A percentile compares a stretch with the other conserved stretches of the same genome.
phyloP scores from a whole-genome alignment of 2,888 invertebrate genomes.

The Diadromus collaris region DNA sequence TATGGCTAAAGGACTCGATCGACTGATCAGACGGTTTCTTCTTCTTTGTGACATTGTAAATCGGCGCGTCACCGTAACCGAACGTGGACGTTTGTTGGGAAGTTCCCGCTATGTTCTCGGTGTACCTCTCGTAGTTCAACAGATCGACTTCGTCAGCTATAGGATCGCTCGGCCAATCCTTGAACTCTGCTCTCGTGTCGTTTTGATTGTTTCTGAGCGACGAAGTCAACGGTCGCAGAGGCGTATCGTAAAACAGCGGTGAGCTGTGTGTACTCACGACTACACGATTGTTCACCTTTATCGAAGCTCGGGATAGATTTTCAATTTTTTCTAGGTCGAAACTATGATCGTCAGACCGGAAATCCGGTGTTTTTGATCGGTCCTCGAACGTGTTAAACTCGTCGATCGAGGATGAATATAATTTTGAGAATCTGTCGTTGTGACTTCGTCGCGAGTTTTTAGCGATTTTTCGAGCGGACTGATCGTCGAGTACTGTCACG shows the following conservation, averaged over 20 bases:
- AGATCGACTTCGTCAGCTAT: constrained; percentile 71
- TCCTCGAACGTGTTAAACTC: background rate
- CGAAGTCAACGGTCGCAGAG: constrained; percentile 20
- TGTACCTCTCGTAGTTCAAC: constrained; percentile 76
- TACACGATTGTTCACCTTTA: constrained; percentile 54
- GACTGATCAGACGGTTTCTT: constrained; percentile 28
- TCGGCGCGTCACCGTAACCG: constrained; percentile 40
- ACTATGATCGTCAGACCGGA: constrained; percentile 39
- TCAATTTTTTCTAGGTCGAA: background rate
- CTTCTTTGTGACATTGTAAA: constrained; percentile 36
- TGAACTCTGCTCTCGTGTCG: constrained; percentile 55
- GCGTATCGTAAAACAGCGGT: constrained; percentile 7
- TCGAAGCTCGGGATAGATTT: constrained; percentile 19
- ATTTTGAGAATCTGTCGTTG: constrained; percentile 41
- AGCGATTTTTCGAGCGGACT: background rate
- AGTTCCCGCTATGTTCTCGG: constrained; percentile 62
- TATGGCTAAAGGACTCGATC: background rate
- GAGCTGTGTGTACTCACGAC: constrained; percentile 44
- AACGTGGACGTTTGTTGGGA: constrained; percentile 28
- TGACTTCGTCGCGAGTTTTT: constrained; percentile 26
- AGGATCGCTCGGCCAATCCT: constrained; percentile 75
- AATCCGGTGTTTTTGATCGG: constrained; percentile 3
- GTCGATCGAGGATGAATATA: constrained; percentile 17
- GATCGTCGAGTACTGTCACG: background rate
- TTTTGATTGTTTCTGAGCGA: background rate